phyloP scores from a whole-genome alignment of 2,888 invertebrate genomes.

The Ornithoptera priamus region DNA sequence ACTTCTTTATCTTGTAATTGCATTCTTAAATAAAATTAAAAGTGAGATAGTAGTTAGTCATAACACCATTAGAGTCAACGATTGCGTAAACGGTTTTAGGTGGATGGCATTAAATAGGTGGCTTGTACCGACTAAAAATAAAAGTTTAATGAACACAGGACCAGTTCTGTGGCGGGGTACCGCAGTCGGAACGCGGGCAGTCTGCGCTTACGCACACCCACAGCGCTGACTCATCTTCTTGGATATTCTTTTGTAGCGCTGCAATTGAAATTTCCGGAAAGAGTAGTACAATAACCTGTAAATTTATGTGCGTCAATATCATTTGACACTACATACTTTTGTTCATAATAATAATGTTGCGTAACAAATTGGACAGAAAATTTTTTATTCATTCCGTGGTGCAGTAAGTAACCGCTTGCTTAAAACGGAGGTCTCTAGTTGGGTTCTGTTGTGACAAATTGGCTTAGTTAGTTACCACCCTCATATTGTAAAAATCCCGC shows the following conservation, averaged over 20 bases:
- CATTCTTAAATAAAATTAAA: neutral
- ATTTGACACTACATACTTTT: slow-evolving; percentile 3
- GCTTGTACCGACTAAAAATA: slow-evolving; percentile 49
- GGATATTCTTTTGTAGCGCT: slow-evolving; percentile 23
- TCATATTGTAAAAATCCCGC: too few species aligned
- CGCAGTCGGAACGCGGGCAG: slow-evolving; percentile 36
- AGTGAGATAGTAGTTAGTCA: neutral
- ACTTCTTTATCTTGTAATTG: too few species aligned
- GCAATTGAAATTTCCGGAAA: slow-evolving; percentile 30
- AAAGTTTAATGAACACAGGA: slow-evolving; percentile 51
- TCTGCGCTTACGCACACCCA: slow-evolving; percentile 29
- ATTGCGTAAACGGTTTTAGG: slow-evolving; percentile 30
- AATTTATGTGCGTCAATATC: slow-evolving; percentile 18
- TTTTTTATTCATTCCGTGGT: too few species aligned
- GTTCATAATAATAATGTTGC: neutral
- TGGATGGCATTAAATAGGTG: slow-evolving; percentile 33
- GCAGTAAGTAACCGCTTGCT: too few species aligned
- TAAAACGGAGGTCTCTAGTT: too few species aligned
- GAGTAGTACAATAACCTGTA: slow-evolving; percentile 17
- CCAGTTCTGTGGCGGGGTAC: slow-evolving; percentile 47
- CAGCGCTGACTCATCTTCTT: slow-evolving; percentile 30
- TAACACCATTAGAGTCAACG: slow-evolving; percentile 11
- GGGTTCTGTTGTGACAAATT: too few species aligned
- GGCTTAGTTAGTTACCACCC: too few species aligned
- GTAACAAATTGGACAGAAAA: too few species aligned